Conservation (phyloP, 2,113 vertebrate genomes). For the Pan paniscus region DNA sequence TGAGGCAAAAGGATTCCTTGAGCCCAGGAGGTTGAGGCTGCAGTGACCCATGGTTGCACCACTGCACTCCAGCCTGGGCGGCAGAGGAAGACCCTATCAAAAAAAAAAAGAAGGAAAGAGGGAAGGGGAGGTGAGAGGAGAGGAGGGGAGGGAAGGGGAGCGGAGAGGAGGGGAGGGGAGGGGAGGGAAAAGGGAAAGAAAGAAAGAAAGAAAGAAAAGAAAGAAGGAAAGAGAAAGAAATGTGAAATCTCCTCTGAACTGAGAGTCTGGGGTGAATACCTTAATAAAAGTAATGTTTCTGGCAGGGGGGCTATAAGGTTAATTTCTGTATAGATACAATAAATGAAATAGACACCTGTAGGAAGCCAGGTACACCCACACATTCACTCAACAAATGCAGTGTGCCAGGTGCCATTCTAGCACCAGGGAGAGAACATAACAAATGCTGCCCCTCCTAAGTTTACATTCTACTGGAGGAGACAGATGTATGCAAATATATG, state of each 20-base stretch:
- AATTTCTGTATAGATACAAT: neutral
- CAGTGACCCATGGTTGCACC: too few relatives aligned
- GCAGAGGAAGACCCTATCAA: too few relatives aligned
- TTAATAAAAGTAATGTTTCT: slow-evolving; percentile 31
- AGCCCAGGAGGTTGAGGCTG: too few relatives aligned
- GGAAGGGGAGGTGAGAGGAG: too few relatives aligned
- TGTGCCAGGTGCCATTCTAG: neutral
- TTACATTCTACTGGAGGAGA: neutral
- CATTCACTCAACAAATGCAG: neutral
- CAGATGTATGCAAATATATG: neutral
- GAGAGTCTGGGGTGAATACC: neutral
- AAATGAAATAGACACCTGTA: neutral
- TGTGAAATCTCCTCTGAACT: slow-evolving; percentile 27
- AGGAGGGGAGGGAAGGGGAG: too few relatives aligned
- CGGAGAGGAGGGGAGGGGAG: too few relatives aligned
- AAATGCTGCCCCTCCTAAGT: neutral
- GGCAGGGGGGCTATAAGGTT: neutral
- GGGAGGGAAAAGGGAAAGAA: too few relatives aligned
- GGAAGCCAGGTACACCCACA: neutral
- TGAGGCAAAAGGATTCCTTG: too few relatives aligned
- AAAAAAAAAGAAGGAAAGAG: too few relatives aligned
- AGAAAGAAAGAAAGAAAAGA: too few relatives aligned
- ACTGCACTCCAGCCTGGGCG: too few relatives aligned
- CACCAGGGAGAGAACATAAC: neutral
- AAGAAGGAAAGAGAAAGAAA: too few relatives aligned